phyloP scores from a whole-genome alignment of 2,888 invertebrate genomes.

The Pachymerium ferrugineum region DNA sequence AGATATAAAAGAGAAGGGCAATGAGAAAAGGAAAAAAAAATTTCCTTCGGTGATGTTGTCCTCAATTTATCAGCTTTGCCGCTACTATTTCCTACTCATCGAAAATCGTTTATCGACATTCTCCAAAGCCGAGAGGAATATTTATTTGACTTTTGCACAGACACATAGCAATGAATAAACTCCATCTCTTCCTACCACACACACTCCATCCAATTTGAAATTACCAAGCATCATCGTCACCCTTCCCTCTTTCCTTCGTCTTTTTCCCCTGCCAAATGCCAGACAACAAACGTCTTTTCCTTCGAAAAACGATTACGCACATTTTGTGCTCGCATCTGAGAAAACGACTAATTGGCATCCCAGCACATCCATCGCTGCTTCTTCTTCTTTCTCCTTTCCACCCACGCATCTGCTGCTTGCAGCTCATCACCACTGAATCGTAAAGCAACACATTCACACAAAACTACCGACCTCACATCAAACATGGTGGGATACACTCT shows the following conservation, averaged over 20 bases:
- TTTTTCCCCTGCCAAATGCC: conserved; percentile 4
- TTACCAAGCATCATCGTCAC: neutral
- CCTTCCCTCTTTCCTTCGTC: neutral
- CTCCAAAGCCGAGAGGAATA: conserved; percentile 13
- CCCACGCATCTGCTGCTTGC: conserved; percentile 9
- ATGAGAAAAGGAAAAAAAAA: neutral
- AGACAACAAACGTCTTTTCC: conserved; percentile 6
- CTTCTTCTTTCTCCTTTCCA: neutral
- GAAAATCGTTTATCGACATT: conserved; percentile 8
- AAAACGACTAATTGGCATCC: conserved; percentile 8
- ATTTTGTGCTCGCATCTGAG: neutral
- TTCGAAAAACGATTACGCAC: conserved; percentile 9
- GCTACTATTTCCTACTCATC: neutral
- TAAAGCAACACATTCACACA: conserved; percentile 13
- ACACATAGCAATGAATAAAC: neutral
- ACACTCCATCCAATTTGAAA: conserved; percentile 1
- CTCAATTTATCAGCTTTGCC: conserved; percentile 4
- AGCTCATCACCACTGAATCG: neutral
- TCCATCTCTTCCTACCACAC: neutral
- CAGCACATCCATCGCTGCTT: neutral
- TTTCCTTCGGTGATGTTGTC: neutral
- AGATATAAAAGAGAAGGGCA: neutral
- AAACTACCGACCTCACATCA: neutral
- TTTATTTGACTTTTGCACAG: conserved; percentile 13
- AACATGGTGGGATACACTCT: neutral